These are phyloP conservation scores for Chloropsis hardwickii DNA, from an alignment of 2,113 vertebrate genomes.

Conservation along the genomic window DNA sequence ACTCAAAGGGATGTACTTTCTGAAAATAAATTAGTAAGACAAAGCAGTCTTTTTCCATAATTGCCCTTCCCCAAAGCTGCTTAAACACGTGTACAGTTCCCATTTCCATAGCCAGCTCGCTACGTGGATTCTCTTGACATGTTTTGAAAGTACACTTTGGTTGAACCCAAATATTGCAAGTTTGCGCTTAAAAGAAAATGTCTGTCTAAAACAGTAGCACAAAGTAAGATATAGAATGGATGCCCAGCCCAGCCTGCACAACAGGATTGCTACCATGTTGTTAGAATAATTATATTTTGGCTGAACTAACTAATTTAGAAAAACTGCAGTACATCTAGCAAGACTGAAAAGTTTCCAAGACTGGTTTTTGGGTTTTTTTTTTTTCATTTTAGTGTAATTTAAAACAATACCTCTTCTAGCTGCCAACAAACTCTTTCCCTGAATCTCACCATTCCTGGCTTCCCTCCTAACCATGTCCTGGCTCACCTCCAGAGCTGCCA, in stretches of 20 bases:
- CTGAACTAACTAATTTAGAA: conserved; percentile 63
- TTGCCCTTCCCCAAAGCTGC: not conserved
- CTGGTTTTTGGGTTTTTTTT: accelerated
- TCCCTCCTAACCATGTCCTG: conserved; percentile 76
- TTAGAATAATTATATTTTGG: conserved; percentile 65
- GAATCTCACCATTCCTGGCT: conserved; percentile 72
- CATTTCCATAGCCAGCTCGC: not conserved
- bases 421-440: conserved; percentile 70
- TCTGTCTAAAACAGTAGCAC: not conserved
- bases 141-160: not conserved
- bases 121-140: not conserved
- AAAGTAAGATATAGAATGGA: conserved; percentile 32
- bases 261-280: conserved; percentile 48
- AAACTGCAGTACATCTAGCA: conserved; percentile 23
- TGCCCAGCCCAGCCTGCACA: conserved; percentile 27
- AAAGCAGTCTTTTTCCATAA: conserved; percentile 14
- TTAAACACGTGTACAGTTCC: not conserved
- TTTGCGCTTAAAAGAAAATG: conserved; percentile 32
- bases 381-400: conserved; percentile 38
- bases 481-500: conserved; percentile 77
- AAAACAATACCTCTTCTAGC: conserved; percentile 63
- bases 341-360: conserved; percentile 59
- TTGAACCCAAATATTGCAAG: not conserved
- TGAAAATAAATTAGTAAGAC: not conserved
- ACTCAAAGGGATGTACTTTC: not conserved